Conservation (phyloP, 2,797 vertebrate species). For the Micrastur ruficollis region DNA sequence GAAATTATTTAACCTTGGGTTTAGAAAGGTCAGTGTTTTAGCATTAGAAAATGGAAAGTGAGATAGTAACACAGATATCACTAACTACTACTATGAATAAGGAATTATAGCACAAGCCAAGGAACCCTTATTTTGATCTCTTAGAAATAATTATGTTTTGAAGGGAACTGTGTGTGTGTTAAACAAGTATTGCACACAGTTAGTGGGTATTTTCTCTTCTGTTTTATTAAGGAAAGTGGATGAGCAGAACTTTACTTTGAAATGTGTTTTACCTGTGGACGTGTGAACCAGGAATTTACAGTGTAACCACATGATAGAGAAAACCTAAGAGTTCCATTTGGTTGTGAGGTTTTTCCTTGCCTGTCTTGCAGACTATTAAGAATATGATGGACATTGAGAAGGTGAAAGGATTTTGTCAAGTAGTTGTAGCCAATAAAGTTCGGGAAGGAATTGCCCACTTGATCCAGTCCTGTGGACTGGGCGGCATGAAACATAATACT, state of each 20-base stretch:
- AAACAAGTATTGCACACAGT: not conserved
- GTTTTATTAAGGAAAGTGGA: not conserved
- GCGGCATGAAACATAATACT: slow-evolving; percentile 97
- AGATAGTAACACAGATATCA: not conserved
- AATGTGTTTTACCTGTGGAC: not conserved
- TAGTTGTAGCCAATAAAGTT: slow-evolving; percentile 91
- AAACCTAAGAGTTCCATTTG: not conserved
- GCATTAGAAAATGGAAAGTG: not conserved
- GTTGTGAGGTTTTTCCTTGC: not conserved
- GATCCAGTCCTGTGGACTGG: slow-evolving; percentile 95
- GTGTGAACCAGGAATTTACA: not conserved
- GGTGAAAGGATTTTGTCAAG: slow-evolving; percentile 98
- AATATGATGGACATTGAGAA: slow-evolving; percentile 98
- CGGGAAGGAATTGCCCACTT: slow-evolving; percentile 92
- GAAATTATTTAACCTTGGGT: not conserved
- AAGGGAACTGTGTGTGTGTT: not conserved
- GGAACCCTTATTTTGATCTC: not conserved
- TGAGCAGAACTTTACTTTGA: not conserved
- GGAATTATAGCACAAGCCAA: not conserved
- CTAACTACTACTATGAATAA: not conserved
- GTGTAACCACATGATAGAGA: not conserved
- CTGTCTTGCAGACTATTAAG: slow-evolving; percentile 89
- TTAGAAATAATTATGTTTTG: not conserved
- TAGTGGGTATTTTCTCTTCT: not conserved
- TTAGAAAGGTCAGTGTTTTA: not conserved